Evolutionary conservation across 2,113 vertebrate genomes (phyloP), one percentile per base, ranked within the genome.

Genomic region (Leptosomus discolor): DNA sequence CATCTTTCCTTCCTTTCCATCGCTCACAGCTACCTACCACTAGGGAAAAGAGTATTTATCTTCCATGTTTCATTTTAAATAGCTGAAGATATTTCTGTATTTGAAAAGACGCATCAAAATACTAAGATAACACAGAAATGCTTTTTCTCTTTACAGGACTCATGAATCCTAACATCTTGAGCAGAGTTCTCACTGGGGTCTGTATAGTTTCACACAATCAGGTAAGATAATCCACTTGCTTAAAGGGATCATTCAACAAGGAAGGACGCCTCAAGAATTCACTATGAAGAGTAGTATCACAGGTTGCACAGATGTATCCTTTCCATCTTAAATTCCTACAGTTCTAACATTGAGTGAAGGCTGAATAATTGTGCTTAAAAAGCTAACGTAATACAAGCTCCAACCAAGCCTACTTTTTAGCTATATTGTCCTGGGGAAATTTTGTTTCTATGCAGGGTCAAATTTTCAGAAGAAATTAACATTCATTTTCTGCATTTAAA

Each of bases 351-450:
- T 32, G 30, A 94, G 18, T 26, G 9, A 27, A 71, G 17, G 43
- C 43, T 48, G n/a, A 81, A 86, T 27, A 94, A 81, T 68, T 88
- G 64, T 78, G 37, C 51, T 81, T 67, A 32, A 90, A 86, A 95
- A 50, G 67, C 26, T 86, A 63, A 74, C 0, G 0, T 58, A 86
- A 89, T n/a, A n/a, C 6, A 56, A 19, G 14, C 5, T 43, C 6
- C 39, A 51, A 11, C 56, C 8, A 84, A 81, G 68, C 12, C 23
- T 75, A 43, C 45, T 60, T 81, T 78, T 89, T 61, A 84, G 22
- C 17, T 69, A 21, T 51, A 53, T 19, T 84, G 23, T 45, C 24
- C 60, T 23, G 22, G 8, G 43, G 30, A 81, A 94, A 53, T 74
- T 51, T 54, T 87, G 6, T 41, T 88, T 91, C 51, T 86, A 75